Conservation (phyloP, 2,113 vertebrate genomes). For the Phaethornis superciliosus region DNA sequence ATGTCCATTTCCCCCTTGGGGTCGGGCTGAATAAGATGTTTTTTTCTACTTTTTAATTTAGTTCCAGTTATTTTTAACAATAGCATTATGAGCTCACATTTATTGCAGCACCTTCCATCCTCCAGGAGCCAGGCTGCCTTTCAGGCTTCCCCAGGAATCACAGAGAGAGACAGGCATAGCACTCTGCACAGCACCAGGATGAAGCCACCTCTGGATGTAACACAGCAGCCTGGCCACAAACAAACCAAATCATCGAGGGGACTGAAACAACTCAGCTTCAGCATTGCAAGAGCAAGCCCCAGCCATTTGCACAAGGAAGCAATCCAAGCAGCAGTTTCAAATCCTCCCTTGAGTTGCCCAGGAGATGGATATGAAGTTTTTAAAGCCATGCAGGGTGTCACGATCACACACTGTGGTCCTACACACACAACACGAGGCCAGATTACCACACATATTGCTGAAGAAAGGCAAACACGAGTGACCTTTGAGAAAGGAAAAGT, state of each 20-base stretch:
- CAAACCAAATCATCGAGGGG: background rate
- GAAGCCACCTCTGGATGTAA: background rate
- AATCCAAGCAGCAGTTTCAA: background rate
- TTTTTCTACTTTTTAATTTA: constrained; percentile 30
- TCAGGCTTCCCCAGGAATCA: background rate
- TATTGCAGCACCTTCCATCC: constrained; percentile 4
- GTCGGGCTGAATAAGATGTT: background rate
- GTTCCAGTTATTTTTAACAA: constrained; percentile 53
- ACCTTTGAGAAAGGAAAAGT: background rate
- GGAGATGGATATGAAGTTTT: background rate
- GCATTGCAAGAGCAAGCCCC: background rate
- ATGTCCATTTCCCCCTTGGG: constrained; percentile 42
- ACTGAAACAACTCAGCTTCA: background rate
- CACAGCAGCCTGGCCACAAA: background rate
- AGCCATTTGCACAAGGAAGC: background rate
- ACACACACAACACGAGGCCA: background rate
- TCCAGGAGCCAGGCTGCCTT: background rate
- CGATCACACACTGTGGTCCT: background rate
- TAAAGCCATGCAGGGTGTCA: background rate
- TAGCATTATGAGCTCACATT: constrained; percentile 13
- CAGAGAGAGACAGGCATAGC: fast-evolving
- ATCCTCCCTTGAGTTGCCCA: background rate
- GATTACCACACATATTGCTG: background rate
- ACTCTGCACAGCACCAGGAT: background rate
- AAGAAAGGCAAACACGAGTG: background rate